Conservation (phyloP, 2,797 vertebrate genomes). For the Meriones psammophilus region DNA sequence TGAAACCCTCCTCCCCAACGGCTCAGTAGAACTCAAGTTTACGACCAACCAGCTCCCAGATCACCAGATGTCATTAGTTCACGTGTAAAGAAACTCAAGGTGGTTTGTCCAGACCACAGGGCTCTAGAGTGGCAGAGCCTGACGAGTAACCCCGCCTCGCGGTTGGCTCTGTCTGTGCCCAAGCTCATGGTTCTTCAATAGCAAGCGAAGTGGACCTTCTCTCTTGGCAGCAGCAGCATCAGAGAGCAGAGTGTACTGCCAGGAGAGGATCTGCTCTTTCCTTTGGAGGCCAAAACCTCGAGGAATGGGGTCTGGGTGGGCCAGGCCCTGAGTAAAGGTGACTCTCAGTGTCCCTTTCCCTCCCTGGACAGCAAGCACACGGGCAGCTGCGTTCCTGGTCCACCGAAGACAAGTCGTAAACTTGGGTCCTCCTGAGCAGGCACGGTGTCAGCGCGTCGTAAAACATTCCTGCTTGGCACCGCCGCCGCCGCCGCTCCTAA, state of each 20-base stretch:
- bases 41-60: not conserved
- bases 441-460: conserved; percentile 81
- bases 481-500: conserved; percentile 83
- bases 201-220: not conserved
- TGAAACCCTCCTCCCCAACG: not conserved
- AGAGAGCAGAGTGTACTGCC: not conserved
- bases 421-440: conserved; percentile 67
- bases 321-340: not conserved
- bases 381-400: conserved; percentile 17
- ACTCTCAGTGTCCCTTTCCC: not conserved
- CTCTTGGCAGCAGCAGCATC: not conserved
- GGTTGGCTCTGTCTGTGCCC: not conserved
- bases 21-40: not conserved
- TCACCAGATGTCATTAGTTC: not conserved
- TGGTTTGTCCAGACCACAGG: not conserved
- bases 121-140: not conserved
- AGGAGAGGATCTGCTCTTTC: not conserved
- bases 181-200: not conserved
- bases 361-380: not conserved
- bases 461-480: conserved; percentile 75
- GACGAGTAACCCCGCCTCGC: not conserved
- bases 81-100: not conserved
- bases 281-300: conserved; percentile 65
- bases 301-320: conserved; percentile 68
- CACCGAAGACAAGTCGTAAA: conserved; percentile 71